Base-by-base conservation (phyloP, 2,113 vertebrate species). In the Hiodon tergisus region DNA sequence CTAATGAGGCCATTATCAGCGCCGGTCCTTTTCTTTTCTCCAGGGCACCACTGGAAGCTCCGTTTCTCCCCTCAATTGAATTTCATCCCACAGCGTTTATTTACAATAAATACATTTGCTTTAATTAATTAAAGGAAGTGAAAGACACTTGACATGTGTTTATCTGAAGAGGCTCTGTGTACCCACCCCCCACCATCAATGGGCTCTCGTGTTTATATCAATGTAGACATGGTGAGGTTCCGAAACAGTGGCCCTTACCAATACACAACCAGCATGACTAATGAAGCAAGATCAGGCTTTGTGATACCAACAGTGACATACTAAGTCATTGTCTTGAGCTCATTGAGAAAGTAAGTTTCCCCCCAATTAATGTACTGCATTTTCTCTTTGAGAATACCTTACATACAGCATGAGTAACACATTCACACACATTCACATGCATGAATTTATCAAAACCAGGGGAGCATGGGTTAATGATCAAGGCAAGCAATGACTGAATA, bases 1-100 rank as follows among this genome's bases (percentile, higher is more conserved):
- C 88, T 92, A 92, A 92, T 91, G 89, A 92, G 89, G 85, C 87
- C 87, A 90, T 90, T 90, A 92, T 89, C 88, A 79, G 86, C 87
- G 88, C 80, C 80, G 78, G 84, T 86, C 83, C 81, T 83, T 83
- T 83, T 77, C 69, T 82, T 80, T 86, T 82, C 84, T 91, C 85
- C 58, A 85, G 87, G 88, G 84, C 85, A 84, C 80, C 79, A 75
- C 81, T 81, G 79, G 84, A 84, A 83, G 85, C 85, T 83, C 86
- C 52, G 79, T 76, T 78, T 83, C 86, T 85, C 85, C 74, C 87
- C 86, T 88, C 89, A 83, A 89, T 89, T 90, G 86, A 90, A 87
- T 88, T 87, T 82, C 81, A 85, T 86, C 88, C 85, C 87, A 89
- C 82, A 60, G 86, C 85, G 86, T 88, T 88, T 92, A 89, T 91